Evolutionary conservation across 2,888 invertebrate species (phyloP), one percentile per base, ranked within the genome.

Genomic region (Drosophila kuntzei): DNA sequence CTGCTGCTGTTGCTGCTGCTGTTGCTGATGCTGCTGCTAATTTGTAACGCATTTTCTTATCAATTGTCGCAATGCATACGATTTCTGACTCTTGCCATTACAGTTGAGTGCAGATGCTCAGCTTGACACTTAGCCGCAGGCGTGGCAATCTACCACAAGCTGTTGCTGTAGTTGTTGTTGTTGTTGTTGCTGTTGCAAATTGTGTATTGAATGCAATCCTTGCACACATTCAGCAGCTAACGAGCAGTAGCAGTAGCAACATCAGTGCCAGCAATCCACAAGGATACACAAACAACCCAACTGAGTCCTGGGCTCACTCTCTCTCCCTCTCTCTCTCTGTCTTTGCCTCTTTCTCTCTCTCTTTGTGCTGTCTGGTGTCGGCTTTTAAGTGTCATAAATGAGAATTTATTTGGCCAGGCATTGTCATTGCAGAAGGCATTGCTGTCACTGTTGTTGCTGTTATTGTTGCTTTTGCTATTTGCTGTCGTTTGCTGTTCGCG

Each of bases 361-460:
- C 5, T 50, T 12, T 16, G 9, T 16, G 46, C 20, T 60, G 67
- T 73, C 79, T 73, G 64, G 64, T 70, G 74, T 68, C 61, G 66
- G 84, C 79, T 80, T 85, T 85, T 79, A 84, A 87, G 89, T 84
- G 89, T 85, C 85, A 85, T 85, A 85, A 89, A 85, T 89, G 85
- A 89, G 82, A 85, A 85, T 85, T 85, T 85, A 85, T 85, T 87
- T 79, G 85, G 69, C 82, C 85, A 67, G 87, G 89, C 85, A 69
- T 83, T 87, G 87, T 73, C 71, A 87, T 83, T 89, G 84, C 66
- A 64, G 77, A 55, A 66, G 51, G 55, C 89, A 60, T 34, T 70
- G 49, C 54, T 64, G 44, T 27, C 60, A 51, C 20, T 59, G 50
- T 18, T 34, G 32, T 54, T 61, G 37, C n/a, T 53, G 44, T 39